Conservation (phyloP, 2,888 invertebrate species). For the Hedychridium roseum region DNA sequence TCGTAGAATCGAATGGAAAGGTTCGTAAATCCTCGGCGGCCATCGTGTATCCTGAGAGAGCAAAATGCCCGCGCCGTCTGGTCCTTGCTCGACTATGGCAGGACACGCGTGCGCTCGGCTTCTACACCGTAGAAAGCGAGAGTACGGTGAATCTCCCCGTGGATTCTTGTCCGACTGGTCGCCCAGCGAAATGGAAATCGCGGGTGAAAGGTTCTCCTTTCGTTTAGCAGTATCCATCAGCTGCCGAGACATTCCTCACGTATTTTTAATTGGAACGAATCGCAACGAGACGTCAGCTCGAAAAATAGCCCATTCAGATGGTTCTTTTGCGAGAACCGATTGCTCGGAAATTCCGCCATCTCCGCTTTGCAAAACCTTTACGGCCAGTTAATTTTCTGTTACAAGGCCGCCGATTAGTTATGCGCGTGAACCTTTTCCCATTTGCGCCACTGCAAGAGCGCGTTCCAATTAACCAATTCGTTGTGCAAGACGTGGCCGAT, state of each 20-base stretch:
- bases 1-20: too few species aligned
- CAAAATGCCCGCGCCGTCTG: slow-evolving; percentile 42
- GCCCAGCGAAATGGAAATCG: slow-evolving; percentile 26
- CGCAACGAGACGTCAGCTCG: too few species aligned
- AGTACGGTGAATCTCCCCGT: slow-evolving; percentile 27
- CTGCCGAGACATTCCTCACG: slow-evolving; percentile 19
- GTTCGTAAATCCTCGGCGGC: slow-evolving; percentile 48
- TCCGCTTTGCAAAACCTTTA: slow-evolving; percentile 29
- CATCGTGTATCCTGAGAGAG: slow-evolving; percentile 27
- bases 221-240: slow-evolving; percentile 4
- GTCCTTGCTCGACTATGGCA: slow-evolving; percentile 25
- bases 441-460: slow-evolving; percentile 11
- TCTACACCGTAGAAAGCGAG: slow-evolving; percentile 44
- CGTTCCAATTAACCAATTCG: neutral
- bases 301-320: too few species aligned
- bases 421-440: slow-evolving; percentile 23
- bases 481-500: neutral
- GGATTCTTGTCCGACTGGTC: slow-evolving; percentile 8
- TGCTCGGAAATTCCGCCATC: slow-evolving; percentile 9
- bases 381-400: slow-evolving; percentile 40
- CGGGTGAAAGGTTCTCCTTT: slow-evolving; percentile 25
- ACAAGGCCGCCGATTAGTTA: slow-evolving; percentile 37
- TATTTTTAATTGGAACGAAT: slow-evolving; percentile 4
- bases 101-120: slow-evolving; percentile 20
- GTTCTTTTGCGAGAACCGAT: too few species aligned